These are phyloP conservation scores for Cheirogaleus major DNA, from an alignment of 2,797 vertebrate genomes.

Conservation along the genomic window DNA sequence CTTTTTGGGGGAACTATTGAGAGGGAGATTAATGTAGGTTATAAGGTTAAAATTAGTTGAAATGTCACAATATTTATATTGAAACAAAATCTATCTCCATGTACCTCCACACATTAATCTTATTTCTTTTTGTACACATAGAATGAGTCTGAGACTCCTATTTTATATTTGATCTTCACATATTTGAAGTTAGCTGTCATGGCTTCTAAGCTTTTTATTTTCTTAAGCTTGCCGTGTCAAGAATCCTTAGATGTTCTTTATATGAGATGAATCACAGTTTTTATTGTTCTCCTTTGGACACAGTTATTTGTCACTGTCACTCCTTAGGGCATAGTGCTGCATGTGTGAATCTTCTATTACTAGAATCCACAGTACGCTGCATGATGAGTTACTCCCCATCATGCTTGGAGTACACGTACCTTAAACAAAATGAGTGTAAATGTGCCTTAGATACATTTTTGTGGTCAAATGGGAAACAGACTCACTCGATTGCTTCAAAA, in stretches of 20 bases:
- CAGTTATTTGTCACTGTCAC: slow-evolving; percentile 35
- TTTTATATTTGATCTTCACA: background rate
- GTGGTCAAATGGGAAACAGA: background rate
- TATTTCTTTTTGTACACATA: background rate
- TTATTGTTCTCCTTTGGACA: slow-evolving; percentile 24
- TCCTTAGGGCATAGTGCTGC: background rate
- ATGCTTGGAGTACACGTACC: background rate
- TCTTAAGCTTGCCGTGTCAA: slow-evolving; percentile 13
- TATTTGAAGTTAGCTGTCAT: background rate
- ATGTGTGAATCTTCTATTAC: background rate
- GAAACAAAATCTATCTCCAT: background rate
- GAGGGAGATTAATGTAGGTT: background rate
- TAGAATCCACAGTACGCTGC: background rate
- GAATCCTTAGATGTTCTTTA: background rate
- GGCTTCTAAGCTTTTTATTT: slow-evolving; percentile 24
- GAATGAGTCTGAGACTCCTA: background rate
- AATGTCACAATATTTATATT: background rate
- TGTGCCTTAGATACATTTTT: background rate
- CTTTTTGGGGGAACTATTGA: rapidly evolving
- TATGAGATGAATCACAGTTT: slow-evolving; percentile 10
- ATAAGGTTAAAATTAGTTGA: background rate
- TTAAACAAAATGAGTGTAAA: background rate
- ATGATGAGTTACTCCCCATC: background rate
- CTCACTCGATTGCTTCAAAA: background rate
- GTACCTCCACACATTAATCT: background rate